Conservation (phyloP, 2,113 vertebrate genomes). For the Ceyx cyanopectus region DNA sequence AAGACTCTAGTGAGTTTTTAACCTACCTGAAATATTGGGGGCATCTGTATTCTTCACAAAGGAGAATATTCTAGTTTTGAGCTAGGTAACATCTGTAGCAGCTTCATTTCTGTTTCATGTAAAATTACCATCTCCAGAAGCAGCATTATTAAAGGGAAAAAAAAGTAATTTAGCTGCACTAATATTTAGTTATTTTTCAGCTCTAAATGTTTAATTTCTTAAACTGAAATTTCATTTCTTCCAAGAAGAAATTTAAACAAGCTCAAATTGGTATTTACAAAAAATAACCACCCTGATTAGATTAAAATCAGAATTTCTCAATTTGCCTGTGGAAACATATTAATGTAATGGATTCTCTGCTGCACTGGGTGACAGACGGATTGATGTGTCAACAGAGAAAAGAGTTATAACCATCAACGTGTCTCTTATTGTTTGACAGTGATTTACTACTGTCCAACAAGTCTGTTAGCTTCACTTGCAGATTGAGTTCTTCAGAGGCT, state of each 20-base stretch:
- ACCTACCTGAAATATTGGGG: neutral
- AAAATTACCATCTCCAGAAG: neutral
- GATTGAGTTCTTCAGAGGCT: neutral
- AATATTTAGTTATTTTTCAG: constrained; percentile 4
- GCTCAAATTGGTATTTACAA: constrained; percentile 34
- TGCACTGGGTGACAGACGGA: constrained; percentile 46
- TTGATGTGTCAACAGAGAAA: constrained; percentile 64
- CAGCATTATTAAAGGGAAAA: neutral
- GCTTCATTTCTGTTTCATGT: neutral
- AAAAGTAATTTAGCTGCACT: neutral
- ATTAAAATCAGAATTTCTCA: constrained; percentile 58
- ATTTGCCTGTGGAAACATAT: constrained; percentile 46
- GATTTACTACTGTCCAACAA: constrained; percentile 52
- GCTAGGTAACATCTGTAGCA: neutral
- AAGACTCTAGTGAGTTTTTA: neutral
- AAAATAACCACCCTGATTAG: constrained; percentile 32
- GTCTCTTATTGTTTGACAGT: constrained; percentile 56
- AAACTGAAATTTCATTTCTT: constrained; percentile 1
- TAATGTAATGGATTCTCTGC: constrained; percentile 44
- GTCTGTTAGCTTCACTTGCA: constrained; percentile 46
- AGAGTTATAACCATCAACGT: constrained; percentile 49
- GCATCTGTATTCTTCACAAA: neutral
- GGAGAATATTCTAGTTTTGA: neutral
- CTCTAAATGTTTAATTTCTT: neutral
- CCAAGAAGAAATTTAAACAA: constrained; percentile 36